Base-by-base conservation (phyloP, 2,797 vertebrate genomes). In the Pseudochaenichthys georgianus region DNA sequence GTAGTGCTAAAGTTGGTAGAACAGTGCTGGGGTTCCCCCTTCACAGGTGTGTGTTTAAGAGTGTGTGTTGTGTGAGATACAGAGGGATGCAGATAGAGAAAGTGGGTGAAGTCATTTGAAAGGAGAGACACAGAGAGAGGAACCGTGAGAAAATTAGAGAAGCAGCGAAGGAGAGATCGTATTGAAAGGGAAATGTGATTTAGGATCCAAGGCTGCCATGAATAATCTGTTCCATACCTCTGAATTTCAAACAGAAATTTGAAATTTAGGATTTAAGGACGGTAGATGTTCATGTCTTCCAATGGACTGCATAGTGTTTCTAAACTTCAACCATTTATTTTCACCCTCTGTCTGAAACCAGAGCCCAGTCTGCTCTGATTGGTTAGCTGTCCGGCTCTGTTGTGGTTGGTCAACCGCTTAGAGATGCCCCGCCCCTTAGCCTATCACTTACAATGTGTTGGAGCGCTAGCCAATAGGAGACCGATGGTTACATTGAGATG, bases 1-100 rank as follows among this genome's bases (percentile, higher is more conserved):
- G 91, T 65, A 84, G 51, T 69, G 74, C 76, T 77, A 81, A 88
- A 90, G 85, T 87, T 84, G 88, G 80, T 83, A 73, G 73, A 88
- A 68, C 58, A 73, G 83, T 83, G 75, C 72, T 69, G 86, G 90
- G 92, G 88, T 89, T 91, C 88, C 87, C 90, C 34, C 87, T 64
- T 84, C 73, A 73, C 77, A 84, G 63, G 65, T 85, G 76, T 89
- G 73, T 72, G 70, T 46, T 2, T 51, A 46, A 28, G 58, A 47
- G 54, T 73, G 76, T 77, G 70, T 81, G 60, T 74, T 78, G 64
- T 74, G 34, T 51, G 31, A 72, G 38, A 60, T 42, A 16, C 47
- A 52, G 6, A n/a, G 0, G 1, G 13, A 50, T 46, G 9, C 4
- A 34, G 67, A 69, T 64, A 63, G 34, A 41, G 47, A 66, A 68